Base-by-base conservation (phyloP, 2,888 invertebrate species). In the Xylota segnis region DNA sequence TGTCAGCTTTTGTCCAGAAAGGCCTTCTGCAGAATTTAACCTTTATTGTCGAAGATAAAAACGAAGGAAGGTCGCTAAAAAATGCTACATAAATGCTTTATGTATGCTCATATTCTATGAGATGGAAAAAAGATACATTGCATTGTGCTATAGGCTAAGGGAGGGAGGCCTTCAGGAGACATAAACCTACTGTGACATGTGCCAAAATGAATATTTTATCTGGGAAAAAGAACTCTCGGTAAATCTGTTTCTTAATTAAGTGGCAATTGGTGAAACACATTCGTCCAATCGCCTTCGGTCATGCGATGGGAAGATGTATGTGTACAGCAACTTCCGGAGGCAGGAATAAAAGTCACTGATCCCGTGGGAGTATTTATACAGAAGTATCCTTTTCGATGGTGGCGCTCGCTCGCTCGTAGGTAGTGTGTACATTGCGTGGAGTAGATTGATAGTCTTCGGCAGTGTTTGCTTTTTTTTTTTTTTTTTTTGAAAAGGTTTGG, bases 191-290 rank as follows among this genome's bases (percentile, higher is more conserved):
- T 34, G 27, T 78, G 78, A 63, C 61, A 70, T 70, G 78, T 71
- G 78, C 70, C 59, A 61, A 45, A 50, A 79, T 72, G 65, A 59
- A 79, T 79, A 79, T 84, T 40, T 65, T 56, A 75, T 76, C 43
- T 58, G 14, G 14, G 40, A 29, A 56, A 10, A 61, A 54, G 9
- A 84, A 70, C 29, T 76, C 65, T 65, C 52, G 18, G 58, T 23
- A 59, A 81, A 81, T 81, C 79, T 52, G 75, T 66, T 65, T 54
- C 75, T 66, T 75, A 54, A 84, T 81, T 81, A 61, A 84, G 84
- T 81, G 84, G 52, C 75, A 59, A 71, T 75, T 79, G 70, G 52
- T 40, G 43, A 14, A 79, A 66, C 43, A 71, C 45, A 61, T 74
- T 70, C 29, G 23, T 9, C 7, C 61, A 75, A 84, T 75, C 66